These are phyloP conservation scores for Sclerodermus sp. DNA, from an alignment of 2,888 invertebrate genomes.

Conservation along the genomic window DNA sequence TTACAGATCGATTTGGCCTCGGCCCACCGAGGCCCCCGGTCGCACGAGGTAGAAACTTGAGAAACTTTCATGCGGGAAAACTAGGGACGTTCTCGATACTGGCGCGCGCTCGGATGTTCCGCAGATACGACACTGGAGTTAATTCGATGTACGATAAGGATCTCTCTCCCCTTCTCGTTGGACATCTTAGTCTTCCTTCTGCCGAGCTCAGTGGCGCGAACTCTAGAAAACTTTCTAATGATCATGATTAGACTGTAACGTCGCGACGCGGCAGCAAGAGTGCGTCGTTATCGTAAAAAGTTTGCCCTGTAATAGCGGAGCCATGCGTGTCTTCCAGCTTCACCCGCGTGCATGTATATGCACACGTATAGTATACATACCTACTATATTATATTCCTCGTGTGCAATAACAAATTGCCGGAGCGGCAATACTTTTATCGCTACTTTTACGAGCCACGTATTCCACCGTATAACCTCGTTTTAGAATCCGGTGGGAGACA, in stretches of 20 bases:
- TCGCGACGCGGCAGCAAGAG: too few species aligned
- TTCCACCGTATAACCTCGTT: conserved; percentile 14
- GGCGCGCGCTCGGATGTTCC: too few species aligned
- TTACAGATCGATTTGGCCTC: background rate
- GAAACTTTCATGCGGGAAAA: too few species aligned
- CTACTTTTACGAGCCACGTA: conserved; percentile 24
- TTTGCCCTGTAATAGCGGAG: background rate
- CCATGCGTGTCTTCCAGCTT: background rate
- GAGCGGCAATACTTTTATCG: conserved; percentile 33
- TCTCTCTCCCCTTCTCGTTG: background rate
- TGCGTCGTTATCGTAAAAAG: too few species aligned
- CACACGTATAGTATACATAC: too few species aligned
- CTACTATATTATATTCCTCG: too few species aligned
- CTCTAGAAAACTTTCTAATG: background rate
- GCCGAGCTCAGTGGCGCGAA: background rate
- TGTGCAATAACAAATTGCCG: conserved; percentile 32
- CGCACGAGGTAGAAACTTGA: too few species aligned
- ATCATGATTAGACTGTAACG: too few species aligned
- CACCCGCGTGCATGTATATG: background rate
- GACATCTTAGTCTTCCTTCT: background rate
- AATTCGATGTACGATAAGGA: conserved; percentile 1
- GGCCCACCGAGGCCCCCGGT: too few species aligned
- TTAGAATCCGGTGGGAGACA: conserved; percentile 30
- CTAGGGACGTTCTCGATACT: too few species aligned
- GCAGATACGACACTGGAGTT: background rate